A percentile compares a stretch with the other conserved stretches of the same genome.
Conservation (phyloP, 2,797 vertebrate species). For the Chromis chromis region DNA sequence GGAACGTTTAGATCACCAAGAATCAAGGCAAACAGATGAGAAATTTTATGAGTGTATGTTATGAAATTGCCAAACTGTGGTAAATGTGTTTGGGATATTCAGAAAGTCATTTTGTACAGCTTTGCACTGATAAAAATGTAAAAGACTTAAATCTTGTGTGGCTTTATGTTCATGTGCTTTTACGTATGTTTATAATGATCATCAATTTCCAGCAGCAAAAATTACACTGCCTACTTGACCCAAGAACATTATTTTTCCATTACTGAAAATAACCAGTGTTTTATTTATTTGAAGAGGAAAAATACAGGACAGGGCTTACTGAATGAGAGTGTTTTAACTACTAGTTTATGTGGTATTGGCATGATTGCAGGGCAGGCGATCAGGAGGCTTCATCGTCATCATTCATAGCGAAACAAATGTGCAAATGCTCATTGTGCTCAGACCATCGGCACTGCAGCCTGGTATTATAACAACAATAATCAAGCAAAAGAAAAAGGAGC, state of each 20-base stretch:
- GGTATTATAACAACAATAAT: conserved; percentile 60
- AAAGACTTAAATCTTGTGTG: background rate
- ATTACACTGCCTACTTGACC: no score
- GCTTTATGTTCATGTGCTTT: no score
- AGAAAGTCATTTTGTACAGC: background rate
- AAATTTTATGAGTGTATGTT: no score
- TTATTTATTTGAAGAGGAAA: background rate
- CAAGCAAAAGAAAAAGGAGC: conserved; percentile 48
- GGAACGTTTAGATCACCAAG: background rate
- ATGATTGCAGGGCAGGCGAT: conserved; percentile 51
- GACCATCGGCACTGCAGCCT: conserved; percentile 26
- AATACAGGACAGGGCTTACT: background rate
- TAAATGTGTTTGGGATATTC: background rate
- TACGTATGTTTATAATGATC: no score
- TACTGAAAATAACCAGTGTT: background rate
- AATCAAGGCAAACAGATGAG: background rate
- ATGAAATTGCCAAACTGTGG: background rate
- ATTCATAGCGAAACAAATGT: conserved; percentile 25
- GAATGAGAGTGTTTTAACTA: conserved; percentile 17
- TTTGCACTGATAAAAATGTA: background rate
- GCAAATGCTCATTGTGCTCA: conserved; percentile 36
- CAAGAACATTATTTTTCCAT: background rate
- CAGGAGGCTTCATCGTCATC: background rate
- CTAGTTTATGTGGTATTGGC: conserved; percentile 5
- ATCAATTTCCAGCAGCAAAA: no score